Evolutionary conservation across 2,797 vertebrate species (phyloP), one percentile per base, ranked within the genome.

Genomic region (Cryptoprocta ferox): DNA sequence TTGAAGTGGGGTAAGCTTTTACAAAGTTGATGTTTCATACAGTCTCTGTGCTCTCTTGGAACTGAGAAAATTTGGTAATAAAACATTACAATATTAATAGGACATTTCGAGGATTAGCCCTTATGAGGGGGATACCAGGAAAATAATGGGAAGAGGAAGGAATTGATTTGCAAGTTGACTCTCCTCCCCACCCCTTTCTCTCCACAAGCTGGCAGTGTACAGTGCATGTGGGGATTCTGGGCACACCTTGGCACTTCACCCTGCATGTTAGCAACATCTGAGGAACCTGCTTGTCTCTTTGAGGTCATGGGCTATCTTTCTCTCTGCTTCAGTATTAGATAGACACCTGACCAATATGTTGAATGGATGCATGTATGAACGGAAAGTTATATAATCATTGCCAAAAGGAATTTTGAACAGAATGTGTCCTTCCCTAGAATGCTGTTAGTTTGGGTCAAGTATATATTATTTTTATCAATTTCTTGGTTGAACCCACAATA

Each of bases 51-150:
- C 11, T 30, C 3, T 59, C 42, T 93, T 50, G 30, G 50, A 61
- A 61, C 9, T 75, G 61, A 92, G 63, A 70, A 63, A 91, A 75
- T 12, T 3, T 42, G 65, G 63, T 81, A 18, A 59, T 45, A 42
- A 82, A 48, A 28, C 14, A 70, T 32, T 87, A 66, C 61, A n/a
- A 18, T 96, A 79, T 94, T 66, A 89, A 48, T 2, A 28, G 50
- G 39, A 21, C 0, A 2, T 13, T 14, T 1, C n/a, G 21, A 19
- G 26, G 30, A 50, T n/a, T 12, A 81, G 30, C 35, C 21, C 13
- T 86, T 21, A 21, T 30, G 63, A 35, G 3, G 26, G 68, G n/a
- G 76, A n/a, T 24, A 15, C 3, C n/a, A 24, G 61, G 16, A 66
- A 87, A 66, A 30, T 61, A 16, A 39, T 35, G 39, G 39, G 6